These are phyloP conservation scores for Gymnocephalus cernua DNA, from an alignment of 2,113 vertebrate genomes.

Conservation along the genomic window DNA sequence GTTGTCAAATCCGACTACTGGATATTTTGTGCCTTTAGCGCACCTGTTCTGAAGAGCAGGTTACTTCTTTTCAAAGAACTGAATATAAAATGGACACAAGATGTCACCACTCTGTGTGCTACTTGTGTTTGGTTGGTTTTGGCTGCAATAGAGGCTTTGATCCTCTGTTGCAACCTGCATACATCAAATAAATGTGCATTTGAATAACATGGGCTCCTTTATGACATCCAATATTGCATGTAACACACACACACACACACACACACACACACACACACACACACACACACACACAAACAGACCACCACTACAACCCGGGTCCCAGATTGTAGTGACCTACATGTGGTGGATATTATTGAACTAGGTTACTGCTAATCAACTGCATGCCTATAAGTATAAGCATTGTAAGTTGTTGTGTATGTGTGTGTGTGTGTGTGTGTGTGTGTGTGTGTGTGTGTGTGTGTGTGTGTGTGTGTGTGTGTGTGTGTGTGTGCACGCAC, in stretches of 20 bases:
- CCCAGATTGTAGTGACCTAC: slow-evolving; percentile 80
- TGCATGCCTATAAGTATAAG: slow-evolving; percentile 67
- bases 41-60: slow-evolving; percentile 14
- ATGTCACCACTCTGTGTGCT: background rate
- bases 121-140: background rate
- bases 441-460: slow-evolving; percentile 40
- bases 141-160: background rate
- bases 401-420: slow-evolving; percentile 2
- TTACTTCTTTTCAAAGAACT: background rate
- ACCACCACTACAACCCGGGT: slow-evolving; percentile 30
- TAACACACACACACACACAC: slow-evolving; percentile 8
- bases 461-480: slow-evolving; percentile 13
- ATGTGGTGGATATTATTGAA: slow-evolving; percentile 78
- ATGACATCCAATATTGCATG: background rate
- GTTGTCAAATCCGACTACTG: slow-evolving; percentile 20
- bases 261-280: slow-evolving; percentile 15
- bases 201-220: background rate
- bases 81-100: background rate
- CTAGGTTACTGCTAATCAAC: slow-evolving; percentile 78
- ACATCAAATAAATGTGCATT: background rate
- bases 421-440: slow-evolving; percentile 16
- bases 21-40: background rate
- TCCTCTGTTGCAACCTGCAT: background rate
- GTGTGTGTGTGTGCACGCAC: slow-evolving; percentile 25
- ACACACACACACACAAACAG: slow-evolving; percentile 12